Percentiles rank a stretch among this genome's conserved stretches.
Conservation (phyloP, 1,140 invertebrate species). For the Lepidotrigona ventralis region DNA sequence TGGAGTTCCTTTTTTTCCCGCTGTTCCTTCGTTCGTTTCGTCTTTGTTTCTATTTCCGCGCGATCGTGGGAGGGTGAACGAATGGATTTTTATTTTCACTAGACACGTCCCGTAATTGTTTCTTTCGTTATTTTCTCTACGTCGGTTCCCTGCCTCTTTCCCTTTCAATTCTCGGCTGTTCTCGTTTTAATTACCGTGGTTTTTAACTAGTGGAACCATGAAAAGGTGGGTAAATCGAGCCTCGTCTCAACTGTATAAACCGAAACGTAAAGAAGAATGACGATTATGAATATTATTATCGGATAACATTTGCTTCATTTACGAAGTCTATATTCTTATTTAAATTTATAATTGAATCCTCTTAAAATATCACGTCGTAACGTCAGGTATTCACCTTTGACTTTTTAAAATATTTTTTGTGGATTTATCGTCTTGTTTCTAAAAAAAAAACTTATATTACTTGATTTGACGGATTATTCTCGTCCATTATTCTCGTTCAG, state of each 20-base stretch:
- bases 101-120: background rate
- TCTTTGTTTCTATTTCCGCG: background rate
- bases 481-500: background rate
- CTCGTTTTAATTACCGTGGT: no score
- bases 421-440: background rate
- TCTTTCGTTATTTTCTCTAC: background rate
- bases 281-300: no score
- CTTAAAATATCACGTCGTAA: background rate
- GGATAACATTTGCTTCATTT: no score
- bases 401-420: background rate
- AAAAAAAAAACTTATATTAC: background rate
- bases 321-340: background rate
- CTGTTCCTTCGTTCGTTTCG: background rate
- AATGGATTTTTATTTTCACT: background rate
- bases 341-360: background rate
- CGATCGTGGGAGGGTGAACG: background rate
- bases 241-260: no score
- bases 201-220: no score
- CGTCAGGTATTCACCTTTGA: background rate
- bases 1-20: background rate
- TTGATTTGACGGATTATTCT: background rate
- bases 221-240: no score
- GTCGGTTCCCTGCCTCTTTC: background rate
- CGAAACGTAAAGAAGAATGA: no score
- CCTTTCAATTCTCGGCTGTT: no score